These are phyloP conservation scores for Synanthedon formicaeformis DNA, from an alignment of 2,888 invertebrate species.

Conservation along the genomic window DNA sequence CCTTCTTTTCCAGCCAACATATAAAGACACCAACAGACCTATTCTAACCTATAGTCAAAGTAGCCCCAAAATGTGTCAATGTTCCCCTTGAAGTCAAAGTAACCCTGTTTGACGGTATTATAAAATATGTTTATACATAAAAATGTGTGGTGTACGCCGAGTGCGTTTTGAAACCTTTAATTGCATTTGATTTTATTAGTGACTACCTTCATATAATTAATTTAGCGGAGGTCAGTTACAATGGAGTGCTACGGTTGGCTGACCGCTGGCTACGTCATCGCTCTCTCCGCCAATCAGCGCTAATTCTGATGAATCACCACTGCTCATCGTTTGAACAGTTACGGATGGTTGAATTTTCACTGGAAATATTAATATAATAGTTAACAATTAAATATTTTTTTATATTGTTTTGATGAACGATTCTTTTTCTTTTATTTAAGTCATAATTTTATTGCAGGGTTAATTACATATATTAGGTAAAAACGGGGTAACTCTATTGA, in stretches of 20 bases:
- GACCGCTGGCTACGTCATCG: conserved; percentile 59
- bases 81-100: no score
- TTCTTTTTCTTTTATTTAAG: neutral
- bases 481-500: no score
- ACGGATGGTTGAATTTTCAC: conserved; percentile 26
- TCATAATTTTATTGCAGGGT: no score
- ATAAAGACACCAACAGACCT: no score
- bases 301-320: conserved; percentile 54
- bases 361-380: conserved; percentile 8
- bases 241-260: conserved; percentile 7
- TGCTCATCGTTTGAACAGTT: conserved; percentile 17
- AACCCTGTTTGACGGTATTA: no score
- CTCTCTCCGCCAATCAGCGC: conserved; percentile 45
- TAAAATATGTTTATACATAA: no score
- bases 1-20: no score
- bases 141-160: no score
- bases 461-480: no score
- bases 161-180: no score
- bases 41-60: no score
- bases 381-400: neutral
- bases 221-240: neutral
- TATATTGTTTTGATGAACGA: neutral
- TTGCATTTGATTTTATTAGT: neutral
- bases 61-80: no score
- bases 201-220: neutral